Conservation (phyloP, 2,888 invertebrate genomes). For the Rhogogaster chlorosoma region DNA sequence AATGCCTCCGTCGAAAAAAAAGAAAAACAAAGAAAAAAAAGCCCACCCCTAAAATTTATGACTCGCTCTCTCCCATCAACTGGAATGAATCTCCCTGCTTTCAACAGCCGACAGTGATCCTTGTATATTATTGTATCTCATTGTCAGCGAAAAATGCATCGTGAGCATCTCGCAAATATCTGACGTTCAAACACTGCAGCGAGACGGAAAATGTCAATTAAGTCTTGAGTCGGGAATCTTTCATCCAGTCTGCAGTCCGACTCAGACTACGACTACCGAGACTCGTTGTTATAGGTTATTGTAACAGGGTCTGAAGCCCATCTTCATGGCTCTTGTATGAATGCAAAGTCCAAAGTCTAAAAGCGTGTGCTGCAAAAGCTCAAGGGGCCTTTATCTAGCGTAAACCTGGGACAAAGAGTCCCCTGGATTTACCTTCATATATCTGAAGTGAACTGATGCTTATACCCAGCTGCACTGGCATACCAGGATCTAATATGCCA, state of each 20-base stretch:
- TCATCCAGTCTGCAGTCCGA: background rate
- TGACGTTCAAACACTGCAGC: background rate
- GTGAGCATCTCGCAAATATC: slow-evolving; percentile 25
- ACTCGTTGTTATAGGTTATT: slow-evolving; percentile 41
- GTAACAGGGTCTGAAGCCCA: slow-evolving; percentile 14
- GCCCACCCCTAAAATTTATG: background rate
- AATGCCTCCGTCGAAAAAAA: background rate
- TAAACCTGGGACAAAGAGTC: background rate
- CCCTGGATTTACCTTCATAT: background rate
- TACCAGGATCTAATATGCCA: slow-evolving; percentile 36
- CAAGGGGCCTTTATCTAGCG: background rate
- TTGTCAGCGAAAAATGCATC: slow-evolving; percentile 3
- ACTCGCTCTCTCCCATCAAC: slow-evolving; percentile 8
- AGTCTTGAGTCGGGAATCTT: slow-evolving; percentile 30
- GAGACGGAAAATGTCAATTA: slow-evolving; percentile 45
- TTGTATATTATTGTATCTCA: slow-evolving; percentile 17
- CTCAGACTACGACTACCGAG: background rate
- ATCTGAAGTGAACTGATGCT: background rate
- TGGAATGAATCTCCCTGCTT: background rate
- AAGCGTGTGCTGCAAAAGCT: background rate
- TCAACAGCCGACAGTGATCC: background rate
- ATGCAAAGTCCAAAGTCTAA: background rate
- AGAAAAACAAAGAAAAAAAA: background rate
- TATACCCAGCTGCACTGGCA: background rate
- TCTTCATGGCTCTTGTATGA: slow-evolving; percentile 4